Evolutionary conservation across 1,140 invertebrate genomes (phyloP).

Genomic region (Muscidifurax raptorellus): DNA sequence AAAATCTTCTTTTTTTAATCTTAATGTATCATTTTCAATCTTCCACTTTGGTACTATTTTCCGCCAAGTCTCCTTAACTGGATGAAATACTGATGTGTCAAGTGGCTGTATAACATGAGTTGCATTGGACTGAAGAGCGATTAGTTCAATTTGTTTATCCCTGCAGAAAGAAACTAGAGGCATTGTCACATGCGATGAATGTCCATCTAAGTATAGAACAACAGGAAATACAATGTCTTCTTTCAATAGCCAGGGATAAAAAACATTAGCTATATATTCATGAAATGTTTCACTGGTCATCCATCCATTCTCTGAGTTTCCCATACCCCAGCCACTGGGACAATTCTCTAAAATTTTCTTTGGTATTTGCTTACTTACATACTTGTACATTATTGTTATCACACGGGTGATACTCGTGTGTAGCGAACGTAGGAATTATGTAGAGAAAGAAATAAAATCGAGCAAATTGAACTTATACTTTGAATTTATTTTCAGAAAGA

Average conservation of each 20-base stretch:
- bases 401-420: too few relatives aligned
- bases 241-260: conserved; percentile 17
- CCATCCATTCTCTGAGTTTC: conserved; percentile 49
- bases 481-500: too few relatives aligned
- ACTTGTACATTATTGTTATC: too few relatives aligned
- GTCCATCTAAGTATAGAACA: conserved; percentile 15
- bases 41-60: conserved; percentile 9
- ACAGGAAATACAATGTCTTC: not conserved
- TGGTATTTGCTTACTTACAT: conserved; percentile 59
- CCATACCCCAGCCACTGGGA: conserved; percentile 61
- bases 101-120: conserved; percentile 14
- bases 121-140: not conserved
- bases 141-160: conserved; percentile 4
- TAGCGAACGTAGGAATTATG: too few relatives aligned
- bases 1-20: conserved; percentile 21
- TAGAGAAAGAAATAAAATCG: too few relatives aligned
- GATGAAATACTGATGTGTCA: not conserved
- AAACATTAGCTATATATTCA: conserved; percentile 46
- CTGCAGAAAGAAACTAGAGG: too few relatives aligned
- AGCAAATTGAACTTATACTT: too few relatives aligned
- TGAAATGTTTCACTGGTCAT: conserved; percentile 53
- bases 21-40: not conserved
- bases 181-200: not conserved
- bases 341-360: conserved; percentile 56
- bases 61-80: not conserved